These are phyloP conservation scores for Drosophila anomalata DNA, from an alignment of 2,888 invertebrate species.

Conservation along the genomic window DNA sequence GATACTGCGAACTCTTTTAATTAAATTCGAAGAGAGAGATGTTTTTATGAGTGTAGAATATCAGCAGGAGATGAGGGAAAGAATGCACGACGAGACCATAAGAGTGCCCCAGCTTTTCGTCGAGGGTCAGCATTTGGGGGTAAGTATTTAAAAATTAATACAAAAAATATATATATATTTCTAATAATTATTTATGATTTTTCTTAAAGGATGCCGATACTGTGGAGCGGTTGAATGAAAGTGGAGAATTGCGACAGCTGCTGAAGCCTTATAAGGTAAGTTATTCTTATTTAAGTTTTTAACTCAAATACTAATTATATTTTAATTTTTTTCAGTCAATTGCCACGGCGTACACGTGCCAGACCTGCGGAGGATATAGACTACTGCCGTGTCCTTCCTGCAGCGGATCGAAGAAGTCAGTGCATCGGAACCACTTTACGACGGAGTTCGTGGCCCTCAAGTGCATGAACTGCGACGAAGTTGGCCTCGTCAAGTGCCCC, in stretches of 20 bases:
- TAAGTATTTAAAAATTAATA: slow-evolving; percentile 28
- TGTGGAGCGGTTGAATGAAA: slow-evolving; percentile 95
- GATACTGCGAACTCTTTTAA: slow-evolving; percentile 94
- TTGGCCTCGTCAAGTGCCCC: slow-evolving; percentile 94
- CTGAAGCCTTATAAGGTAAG: slow-evolving; percentile 91
- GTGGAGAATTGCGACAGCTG: slow-evolving; percentile 95
- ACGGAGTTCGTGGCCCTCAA: slow-evolving; percentile 96
- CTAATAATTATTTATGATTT: neutral
- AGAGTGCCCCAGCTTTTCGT: slow-evolving; percentile 96
- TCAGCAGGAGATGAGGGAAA: slow-evolving; percentile 94
- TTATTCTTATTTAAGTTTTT: too few species aligned
- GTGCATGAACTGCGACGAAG: slow-evolving; percentile 98
- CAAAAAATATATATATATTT: neutral
- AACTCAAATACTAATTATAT: neutral
- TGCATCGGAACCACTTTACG: slow-evolving; percentile 96
- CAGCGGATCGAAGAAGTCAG: slow-evolving; percentile 97
- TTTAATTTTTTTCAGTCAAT: slow-evolving; percentile 85
- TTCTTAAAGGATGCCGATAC: slow-evolving; percentile 89
- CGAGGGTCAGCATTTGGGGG: slow-evolving; percentile 95
- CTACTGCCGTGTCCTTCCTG: slow-evolving; percentile 95
- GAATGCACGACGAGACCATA: slow-evolving; percentile 90
- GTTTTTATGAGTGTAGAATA: slow-evolving; percentile 96
- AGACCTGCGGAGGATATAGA: slow-evolving; percentile 95
- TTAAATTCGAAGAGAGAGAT: slow-evolving; percentile 96
- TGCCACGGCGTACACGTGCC: slow-evolving; percentile 92